phyloP scores from a whole-genome alignment of 64 coral and sea anemone species.

The Pocillopora verrucosa region DNA sequence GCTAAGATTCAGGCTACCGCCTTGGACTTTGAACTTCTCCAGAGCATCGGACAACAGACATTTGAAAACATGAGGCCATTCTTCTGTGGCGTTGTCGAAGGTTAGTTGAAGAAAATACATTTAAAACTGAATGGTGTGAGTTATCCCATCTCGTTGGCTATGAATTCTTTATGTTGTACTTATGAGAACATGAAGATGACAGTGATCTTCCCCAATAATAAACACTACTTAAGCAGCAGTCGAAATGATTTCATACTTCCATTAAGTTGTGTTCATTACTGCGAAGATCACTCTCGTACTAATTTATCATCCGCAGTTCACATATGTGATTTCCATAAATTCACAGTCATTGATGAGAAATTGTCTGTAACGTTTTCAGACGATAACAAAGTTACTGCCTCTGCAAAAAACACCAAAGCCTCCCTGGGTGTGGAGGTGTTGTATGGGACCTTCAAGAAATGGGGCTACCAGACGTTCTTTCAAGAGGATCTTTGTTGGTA shows the following conservation, averaged over 20 bases:
- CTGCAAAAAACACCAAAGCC: neutral
- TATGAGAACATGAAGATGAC: neutral
- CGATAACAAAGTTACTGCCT: slow-evolving; percentile 12
- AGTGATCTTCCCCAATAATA: too few relatives aligned
- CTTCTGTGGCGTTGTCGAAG: slow-evolving; percentile 23
- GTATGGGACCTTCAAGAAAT: slow-evolving; percentile 26
- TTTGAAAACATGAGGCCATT: slow-evolving; percentile 47
- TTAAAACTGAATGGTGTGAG: too few relatives aligned
- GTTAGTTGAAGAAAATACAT: neutral
- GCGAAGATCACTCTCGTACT: too few relatives aligned
- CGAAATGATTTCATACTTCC: too few relatives aligned
- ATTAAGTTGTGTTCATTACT: too few relatives aligned
- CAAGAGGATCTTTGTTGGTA: slow-evolving; percentile 53
- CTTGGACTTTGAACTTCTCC: slow-evolving; percentile 48
- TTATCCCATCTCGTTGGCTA: neutral
- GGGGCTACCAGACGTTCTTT: slow-evolving; percentile 49
- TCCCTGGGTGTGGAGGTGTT: slow-evolving; percentile 28
- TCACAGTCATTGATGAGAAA: neutral
- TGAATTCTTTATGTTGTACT: neutral
- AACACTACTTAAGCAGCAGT: too few relatives aligned
- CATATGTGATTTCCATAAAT: too few relatives aligned
- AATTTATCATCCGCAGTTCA: too few relatives aligned
- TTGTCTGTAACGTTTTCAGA: neutral
- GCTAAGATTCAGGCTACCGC: slow-evolving; percentile 14
- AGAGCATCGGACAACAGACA: slow-evolving; percentile 18